Base-by-base conservation (phyloP, 2,888 invertebrate genomes). In the Drosophila vallismaia region DNA sequence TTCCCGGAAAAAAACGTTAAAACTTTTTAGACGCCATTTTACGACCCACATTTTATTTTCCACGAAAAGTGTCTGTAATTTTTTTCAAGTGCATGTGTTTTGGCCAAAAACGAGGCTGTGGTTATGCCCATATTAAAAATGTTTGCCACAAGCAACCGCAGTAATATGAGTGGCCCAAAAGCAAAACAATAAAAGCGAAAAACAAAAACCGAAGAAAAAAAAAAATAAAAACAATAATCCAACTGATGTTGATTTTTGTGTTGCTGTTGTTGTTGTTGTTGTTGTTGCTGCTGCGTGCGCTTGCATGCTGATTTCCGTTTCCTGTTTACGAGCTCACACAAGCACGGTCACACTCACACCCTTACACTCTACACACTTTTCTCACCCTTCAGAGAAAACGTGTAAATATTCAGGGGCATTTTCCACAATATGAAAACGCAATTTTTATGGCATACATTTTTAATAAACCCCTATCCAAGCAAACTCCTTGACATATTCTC, bases 391-490 rank as follows among this genome's bases (percentile, higher is more conserved):
- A 29, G 28, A 19, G 7, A 31, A 44, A 26, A 44, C 74, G 71
- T 66, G 68, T 74, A 76, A 84, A 86, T 77, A 76, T 78, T 76
- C 78, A 64, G 52, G 36, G 66, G 63, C 75, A 69, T 75, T 83
- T 72, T 67, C 67, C 57, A 62, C 79, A 86, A 66, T 84, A 79
- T 83, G 77, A 76, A 74, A 86, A 69, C 68, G 56, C 68, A 68
- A 76, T 78, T 86, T 84, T 75, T 68, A 72, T 78, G 64, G 62
- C 68, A 81, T 86, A 76, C 73, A 84, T 84, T 84, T 86, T 84
- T 80, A 86, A 83, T 84, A 86, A 79, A 72, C 68, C 70, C 71
- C 70, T 53, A 26, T 49, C 52, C 26, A 31, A 14, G 12, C 7
- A 19, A 19, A 19, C 19, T 19, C 19, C 40, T 42, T 42, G 14